Base-by-base conservation (phyloP, 2,888 invertebrate species). In the Cerastis rubricosa region DNA sequence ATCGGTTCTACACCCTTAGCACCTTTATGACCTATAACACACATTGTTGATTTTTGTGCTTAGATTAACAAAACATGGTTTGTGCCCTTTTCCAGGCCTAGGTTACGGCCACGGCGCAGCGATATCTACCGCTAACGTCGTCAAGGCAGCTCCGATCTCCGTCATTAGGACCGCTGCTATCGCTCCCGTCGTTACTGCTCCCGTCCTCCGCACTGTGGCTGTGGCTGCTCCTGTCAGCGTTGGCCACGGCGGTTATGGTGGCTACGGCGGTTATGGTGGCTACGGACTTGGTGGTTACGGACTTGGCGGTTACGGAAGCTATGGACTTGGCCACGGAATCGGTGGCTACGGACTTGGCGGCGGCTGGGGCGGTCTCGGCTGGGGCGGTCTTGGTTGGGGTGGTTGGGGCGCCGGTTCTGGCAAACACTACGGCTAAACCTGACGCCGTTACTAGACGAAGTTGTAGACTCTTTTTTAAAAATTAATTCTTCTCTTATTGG, bases 101-200 rank as follows among this genome's bases (percentile, higher is more conserved):
- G 88, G 90, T 17, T 78, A 74, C 11, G 83, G 83, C 22, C 45
- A 77, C 25, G 86, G 83, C 12, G 86, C 94, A 2, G 94, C 94
- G 57, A 90, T 95, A 67, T 96, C 96, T 54, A 91, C 93, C 51
- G 93, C 94, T 14, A 95, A 93, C 88, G 49, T 95, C 19, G 81
- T 91, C 73, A 95, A 92, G 77, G 96, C 95, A 0, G 93, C 95
- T 25, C 95, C 95, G 1, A 95, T 96, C 64, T 91, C 95, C 4
- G 80, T 96, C 17, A 90, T 95, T 81, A 92, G 85, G 67, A 93
- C 94, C 12, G 90, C 91, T 1, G 90, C 92, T 0, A 81, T 92
- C 19, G 88, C 92, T 8, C 94, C 94, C 8, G 86, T 94, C 6
- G 81, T 92, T 47, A 89, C 90, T 49, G 92, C 93, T 5, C 93